Evolutionary conservation across 2,113 vertebrate genomes (phyloP).

Genomic region (Alethe castanea): DNA sequence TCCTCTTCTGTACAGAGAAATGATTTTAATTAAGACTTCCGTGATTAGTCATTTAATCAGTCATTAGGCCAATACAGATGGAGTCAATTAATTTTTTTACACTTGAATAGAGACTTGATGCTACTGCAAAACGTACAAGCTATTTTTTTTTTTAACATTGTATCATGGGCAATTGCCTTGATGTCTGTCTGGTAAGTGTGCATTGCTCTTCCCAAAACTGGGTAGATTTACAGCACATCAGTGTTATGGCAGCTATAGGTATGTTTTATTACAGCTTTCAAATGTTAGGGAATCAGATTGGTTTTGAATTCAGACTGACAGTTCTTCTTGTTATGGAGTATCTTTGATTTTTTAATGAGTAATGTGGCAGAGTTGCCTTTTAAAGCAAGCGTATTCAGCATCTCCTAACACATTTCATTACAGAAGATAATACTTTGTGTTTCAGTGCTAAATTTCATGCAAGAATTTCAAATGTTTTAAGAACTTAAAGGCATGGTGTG

Average conservation of each 20-base stretch:
- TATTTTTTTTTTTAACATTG: conserved; percentile 1
- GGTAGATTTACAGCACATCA: neutral
- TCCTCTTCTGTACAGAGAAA: conserved; percentile 61
- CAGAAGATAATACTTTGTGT: neutral
- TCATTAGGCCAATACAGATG: conserved; percentile 77
- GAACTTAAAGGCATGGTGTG: neutral
- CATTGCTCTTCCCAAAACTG: neutral
- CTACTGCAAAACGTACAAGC: conserved; percentile 21
- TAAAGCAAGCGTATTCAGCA: neutral
- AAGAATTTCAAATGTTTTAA: neutral
- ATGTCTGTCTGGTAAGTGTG: neutral
- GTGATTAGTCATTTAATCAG: conserved; percentile 77
- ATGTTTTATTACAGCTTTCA: neutral
- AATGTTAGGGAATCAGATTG: neutral
- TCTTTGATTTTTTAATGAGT: neutral
- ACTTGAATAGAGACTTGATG: conserved; percentile 69
- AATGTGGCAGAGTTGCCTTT: neutral
- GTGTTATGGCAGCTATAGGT: neutral
- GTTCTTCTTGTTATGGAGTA: neutral
- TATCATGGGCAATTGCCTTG: neutral
- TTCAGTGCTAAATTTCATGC: neutral
- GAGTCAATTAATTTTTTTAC: conserved; percentile 70
- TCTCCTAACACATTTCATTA: neutral
- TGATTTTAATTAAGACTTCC: conserved; percentile 76
- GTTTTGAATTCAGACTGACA: neutral